Percentiles rank a stretch among this genome's conserved stretches.
Evolutionary conservation across 2,797 vertebrate species (phyloP).

Genomic region (Tachyglossus aculeatus): DNA sequence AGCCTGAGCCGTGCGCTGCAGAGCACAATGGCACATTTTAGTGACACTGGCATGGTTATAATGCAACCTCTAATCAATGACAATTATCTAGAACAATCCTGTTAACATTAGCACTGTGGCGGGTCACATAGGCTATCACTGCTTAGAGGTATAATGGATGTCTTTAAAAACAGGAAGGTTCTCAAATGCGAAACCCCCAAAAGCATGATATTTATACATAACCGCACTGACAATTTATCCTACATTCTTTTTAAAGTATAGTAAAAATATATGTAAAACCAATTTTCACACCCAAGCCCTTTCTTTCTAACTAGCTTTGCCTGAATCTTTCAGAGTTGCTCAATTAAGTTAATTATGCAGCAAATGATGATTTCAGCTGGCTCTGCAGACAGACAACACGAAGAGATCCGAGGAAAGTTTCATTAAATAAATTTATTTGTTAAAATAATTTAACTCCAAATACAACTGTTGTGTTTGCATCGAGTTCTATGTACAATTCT

Average conservation of each 20-base stretch:
- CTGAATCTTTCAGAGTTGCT: background rate
- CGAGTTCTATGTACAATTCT: slow-evolving; percentile 80
- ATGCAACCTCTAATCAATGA: slow-evolving; percentile 56
- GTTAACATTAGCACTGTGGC: slow-evolving; percentile 46
- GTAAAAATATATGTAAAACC: background rate
- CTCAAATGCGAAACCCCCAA: slow-evolving; percentile 3
- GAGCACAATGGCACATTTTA: slow-evolving; percentile 37
- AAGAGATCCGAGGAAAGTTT: slow-evolving; percentile 63
- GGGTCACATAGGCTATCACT: slow-evolving; percentile 43
- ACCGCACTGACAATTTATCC: background rate
- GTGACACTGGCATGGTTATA: slow-evolving; percentile 39
- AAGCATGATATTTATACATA: background rate
- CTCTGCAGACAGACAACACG: background rate
- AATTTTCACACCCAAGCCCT: background rate
- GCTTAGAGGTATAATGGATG: slow-evolving; percentile 46
- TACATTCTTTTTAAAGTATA: background rate
- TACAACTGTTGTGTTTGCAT: slow-evolving; percentile 84
- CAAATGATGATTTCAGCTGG: background rate
- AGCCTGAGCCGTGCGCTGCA: slow-evolving; percentile 6
- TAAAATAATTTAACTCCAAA: slow-evolving; percentile 88
- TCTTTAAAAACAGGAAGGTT: slow-evolving; percentile 32
- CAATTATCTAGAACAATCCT: slow-evolving; percentile 64
- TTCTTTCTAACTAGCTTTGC: background rate
- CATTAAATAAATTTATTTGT: slow-evolving; percentile 89
- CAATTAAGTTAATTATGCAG: background rate